A percentile compares a stretch with the other conserved stretches of the same genome.
Conservation (phyloP, 2,113 vertebrate species). For the Lipophrys pholis region DNA sequence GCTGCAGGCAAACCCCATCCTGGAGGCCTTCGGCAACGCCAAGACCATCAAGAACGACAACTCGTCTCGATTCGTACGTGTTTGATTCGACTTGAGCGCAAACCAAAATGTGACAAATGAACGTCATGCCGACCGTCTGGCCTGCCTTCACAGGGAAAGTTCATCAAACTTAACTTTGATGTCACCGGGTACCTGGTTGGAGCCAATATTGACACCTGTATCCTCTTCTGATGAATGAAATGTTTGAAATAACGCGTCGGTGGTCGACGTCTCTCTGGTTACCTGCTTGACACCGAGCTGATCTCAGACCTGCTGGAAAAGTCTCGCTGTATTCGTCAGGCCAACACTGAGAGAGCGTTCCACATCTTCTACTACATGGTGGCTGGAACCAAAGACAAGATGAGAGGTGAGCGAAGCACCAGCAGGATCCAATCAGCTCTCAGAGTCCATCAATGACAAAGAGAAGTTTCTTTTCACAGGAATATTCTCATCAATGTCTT, state of each 20-base stretch:
- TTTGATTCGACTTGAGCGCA: not conserved
- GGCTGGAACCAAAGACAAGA: slow-evolving; percentile 85
- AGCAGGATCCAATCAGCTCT: too few relatives aligned
- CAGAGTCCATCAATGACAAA: too few relatives aligned
- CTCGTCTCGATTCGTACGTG: slow-evolving; percentile 92
- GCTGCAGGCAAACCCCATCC: slow-evolving; percentile 95
- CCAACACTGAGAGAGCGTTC: slow-evolving; percentile 92
- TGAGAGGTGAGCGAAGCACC: slow-evolving; percentile 71
- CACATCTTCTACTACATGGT: slow-evolving; percentile 98
- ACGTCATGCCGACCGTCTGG: too few relatives aligned
- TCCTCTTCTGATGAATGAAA: slow-evolving; percentile 82
- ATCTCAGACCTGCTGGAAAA: slow-evolving; percentile 94
- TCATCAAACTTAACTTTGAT: slow-evolving; percentile 98
- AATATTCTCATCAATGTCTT: too few relatives aligned
- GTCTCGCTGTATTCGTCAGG: slow-evolving; percentile 95
- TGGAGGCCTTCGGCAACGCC: slow-evolving; percentile 97
- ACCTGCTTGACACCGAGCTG: not conserved
- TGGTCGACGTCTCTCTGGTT: too few relatives aligned
- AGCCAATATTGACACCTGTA: slow-evolving; percentile 98
- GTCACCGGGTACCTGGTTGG: slow-evolving; percentile 95
- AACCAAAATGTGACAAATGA: not conserved
- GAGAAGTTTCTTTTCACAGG: too few relatives aligned
- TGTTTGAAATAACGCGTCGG: too few relatives aligned
- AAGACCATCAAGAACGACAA: slow-evolving; percentile 99
- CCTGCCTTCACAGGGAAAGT: slow-evolving; percentile 89